phyloP scores from a whole-genome alignment of 2,888 invertebrate species.

The Agrochola litura region DNA sequence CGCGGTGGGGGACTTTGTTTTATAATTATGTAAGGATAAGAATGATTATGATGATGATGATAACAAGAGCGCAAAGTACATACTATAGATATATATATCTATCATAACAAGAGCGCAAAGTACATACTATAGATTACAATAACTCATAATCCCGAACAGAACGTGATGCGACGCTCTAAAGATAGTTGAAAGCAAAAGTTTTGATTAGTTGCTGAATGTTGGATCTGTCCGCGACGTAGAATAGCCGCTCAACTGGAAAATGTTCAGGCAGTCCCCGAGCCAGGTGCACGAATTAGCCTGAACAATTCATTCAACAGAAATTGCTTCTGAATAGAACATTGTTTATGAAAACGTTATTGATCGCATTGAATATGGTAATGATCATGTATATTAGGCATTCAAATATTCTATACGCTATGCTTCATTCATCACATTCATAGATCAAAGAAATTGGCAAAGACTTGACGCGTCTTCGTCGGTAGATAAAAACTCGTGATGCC shows the following conservation, averaged over 20 bases:
- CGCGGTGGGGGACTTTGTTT: too few relatives aligned
- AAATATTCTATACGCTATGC: constrained; percentile 33
- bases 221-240: constrained; percentile 31
- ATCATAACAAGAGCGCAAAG: constrained; percentile 7
- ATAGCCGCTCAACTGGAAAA: constrained; percentile 35
- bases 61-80: too few relatives aligned
- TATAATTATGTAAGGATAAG: too few relatives aligned
- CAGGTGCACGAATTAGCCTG: constrained; percentile 48
- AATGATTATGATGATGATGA: too few relatives aligned
- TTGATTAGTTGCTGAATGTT: constrained; percentile 59
- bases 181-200: constrained; percentile 59
- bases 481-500: constrained; percentile 65
- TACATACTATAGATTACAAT: constrained; percentile 19
- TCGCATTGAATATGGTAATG: constrained; percentile 47
- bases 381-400: constrained; percentile 48
- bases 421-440: constrained; percentile 59
- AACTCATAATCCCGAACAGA: constrained; percentile 28
- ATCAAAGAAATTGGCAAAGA: constrained; percentile 67
- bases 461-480: constrained; percentile 43
- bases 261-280: constrained; percentile 17
- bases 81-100: too few relatives aligned
- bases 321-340: constrained; percentile 50
- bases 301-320: constrained; percentile 46
- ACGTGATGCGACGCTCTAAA: constrained; percentile 38
- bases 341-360: constrained; percentile 49